Evolutionary conservation across 2,888 invertebrate genomes (phyloP).

Genomic region (Pterostichus niger): DNA sequence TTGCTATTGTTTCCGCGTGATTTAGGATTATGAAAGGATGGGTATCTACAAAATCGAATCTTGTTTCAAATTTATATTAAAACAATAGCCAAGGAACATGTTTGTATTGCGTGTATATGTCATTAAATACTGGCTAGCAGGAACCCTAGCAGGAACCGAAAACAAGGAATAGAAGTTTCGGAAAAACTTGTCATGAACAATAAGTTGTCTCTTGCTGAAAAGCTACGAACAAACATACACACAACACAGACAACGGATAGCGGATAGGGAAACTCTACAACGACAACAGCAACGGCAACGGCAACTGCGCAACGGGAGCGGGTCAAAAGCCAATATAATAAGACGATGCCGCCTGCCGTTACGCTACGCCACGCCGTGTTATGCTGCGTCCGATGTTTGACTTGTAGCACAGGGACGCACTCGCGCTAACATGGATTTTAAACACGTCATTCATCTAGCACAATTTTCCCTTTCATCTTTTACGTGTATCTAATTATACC

Average conservation of each 20-base stretch:
- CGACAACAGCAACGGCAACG: neutral
- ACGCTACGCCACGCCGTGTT: slow-evolving; percentile 31
- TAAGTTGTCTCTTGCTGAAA: slow-evolving; percentile 18
- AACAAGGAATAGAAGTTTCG: slow-evolving; percentile 21
- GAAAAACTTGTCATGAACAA: slow-evolving; percentile 47
- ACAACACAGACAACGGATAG: slow-evolving; percentile 45
- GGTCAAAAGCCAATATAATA: slow-evolving; percentile 57
- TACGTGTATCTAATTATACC: slow-evolving; percentile 38
- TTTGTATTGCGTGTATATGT: too few relatives aligned
- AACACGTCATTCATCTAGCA: slow-evolving; percentile 49
- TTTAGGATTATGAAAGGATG: slow-evolving; percentile 45
- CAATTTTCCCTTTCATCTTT: slow-evolving; percentile 46
- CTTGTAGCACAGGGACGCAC: slow-evolving; percentile 37
- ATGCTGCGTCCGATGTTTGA: slow-evolving; percentile 49
- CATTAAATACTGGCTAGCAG: too few relatives aligned
- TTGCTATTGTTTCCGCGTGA: slow-evolving; percentile 35
- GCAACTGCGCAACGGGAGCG: slow-evolving; percentile 22
- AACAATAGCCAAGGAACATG: slow-evolving; percentile 1
- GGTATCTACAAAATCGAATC: slow-evolving; percentile 43
- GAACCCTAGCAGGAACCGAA: too few relatives aligned
- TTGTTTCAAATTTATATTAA: slow-evolving; percentile 14
- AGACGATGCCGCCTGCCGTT: slow-evolving; percentile 43
- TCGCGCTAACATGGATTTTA: slow-evolving; percentile 35
- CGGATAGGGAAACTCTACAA: slow-evolving; percentile 21
- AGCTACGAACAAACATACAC: slow-evolving; percentile 57